These are phyloP conservation scores for Chrysolina oricalcia DNA, from an alignment of 2,888 invertebrate species.

Conservation along the genomic window DNA sequence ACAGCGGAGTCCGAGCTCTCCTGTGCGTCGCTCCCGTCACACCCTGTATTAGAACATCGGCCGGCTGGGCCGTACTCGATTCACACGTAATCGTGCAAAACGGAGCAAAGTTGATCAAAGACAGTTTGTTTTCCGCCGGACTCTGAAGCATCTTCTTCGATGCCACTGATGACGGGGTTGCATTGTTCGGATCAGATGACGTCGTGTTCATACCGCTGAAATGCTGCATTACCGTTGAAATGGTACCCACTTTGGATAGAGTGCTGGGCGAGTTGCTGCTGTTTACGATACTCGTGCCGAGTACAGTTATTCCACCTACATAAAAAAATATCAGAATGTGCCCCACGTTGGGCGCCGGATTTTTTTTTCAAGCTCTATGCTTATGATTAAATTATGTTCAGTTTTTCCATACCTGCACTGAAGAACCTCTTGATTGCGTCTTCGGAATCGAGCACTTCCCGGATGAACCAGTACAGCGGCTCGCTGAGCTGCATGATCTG, in stretches of 20 bases:
- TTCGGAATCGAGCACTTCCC: constrained; percentile 85
- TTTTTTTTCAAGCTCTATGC: neutral
- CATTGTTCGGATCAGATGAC: constrained; percentile 46
- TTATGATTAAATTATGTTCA: neutral
- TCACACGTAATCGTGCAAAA: constrained; percentile 77
- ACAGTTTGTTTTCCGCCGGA: constrained; percentile 80
- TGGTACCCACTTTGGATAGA: constrained; percentile 74
- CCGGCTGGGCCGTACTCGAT: constrained; percentile 84
- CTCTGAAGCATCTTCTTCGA: constrained; percentile 69
- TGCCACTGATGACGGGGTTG: constrained; percentile 64
- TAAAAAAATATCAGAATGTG: constrained; percentile 37
- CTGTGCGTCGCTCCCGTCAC: constrained; percentile 81
- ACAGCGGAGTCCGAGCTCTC: constrained; percentile 91
- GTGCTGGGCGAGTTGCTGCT: constrained; percentile 82
- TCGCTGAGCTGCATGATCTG: constrained; percentile 81
- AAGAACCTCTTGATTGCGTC: constrained; percentile 84
- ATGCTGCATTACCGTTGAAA: constrained; percentile 77
- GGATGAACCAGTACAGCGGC: constrained; percentile 88
- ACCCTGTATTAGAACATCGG: constrained; percentile 90
- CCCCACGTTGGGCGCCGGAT: constrained; percentile 6
- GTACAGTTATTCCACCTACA: constrained; percentile 79
- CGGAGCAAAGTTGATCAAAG: constrained; percentile 92
- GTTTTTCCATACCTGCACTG: constrained; percentile 74
- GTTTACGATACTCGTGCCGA: constrained; percentile 85
- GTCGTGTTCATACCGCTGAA: constrained; percentile 72